phyloP scores from a whole-genome alignment of 2,797 vertebrate genomes.

The Girardinus metallicus region DNA sequence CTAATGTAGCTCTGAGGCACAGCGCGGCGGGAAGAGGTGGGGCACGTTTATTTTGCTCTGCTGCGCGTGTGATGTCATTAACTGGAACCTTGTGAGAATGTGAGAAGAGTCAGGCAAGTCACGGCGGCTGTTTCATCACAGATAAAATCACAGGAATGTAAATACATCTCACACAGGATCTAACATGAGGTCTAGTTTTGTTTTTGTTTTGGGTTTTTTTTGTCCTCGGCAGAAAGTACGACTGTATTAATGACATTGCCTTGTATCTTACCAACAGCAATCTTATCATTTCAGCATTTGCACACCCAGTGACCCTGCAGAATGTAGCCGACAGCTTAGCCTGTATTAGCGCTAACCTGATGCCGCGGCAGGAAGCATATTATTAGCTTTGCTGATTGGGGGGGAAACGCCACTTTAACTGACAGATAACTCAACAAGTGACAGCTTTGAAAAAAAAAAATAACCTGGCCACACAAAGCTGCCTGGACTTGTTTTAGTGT shows the following conservation, averaged over 20 bases:
- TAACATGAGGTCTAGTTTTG: neutral
- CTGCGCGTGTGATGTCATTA: constrained; percentile 21
- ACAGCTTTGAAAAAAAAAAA: neutral
- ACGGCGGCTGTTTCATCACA: constrained; percentile 1
- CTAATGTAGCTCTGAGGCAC: neutral
- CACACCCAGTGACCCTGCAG: neutral
- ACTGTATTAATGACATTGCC: neutral
- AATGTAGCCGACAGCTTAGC: constrained; percentile 1
- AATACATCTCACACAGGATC: neutral
- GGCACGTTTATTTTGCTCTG: neutral
- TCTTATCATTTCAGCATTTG: neutral
- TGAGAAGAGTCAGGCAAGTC: constrained; percentile 13
- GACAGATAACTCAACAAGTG: constrained; percentile 2
- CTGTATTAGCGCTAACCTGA: constrained; percentile 14
- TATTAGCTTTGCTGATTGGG: constrained; percentile 50
- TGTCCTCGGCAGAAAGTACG: neutral
- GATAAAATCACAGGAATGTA: neutral
- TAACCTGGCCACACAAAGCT: neutral
- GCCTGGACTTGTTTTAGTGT: constrained; percentile 1
- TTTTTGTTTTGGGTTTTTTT: neutral
- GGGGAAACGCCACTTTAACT: neutral
- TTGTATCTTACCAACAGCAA: neutral
- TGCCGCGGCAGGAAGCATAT: constrained; percentile 19
- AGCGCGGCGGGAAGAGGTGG: neutral
- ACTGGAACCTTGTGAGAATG: constrained; percentile 9